Evolutionary conservation across 2,113 vertebrate genomes (phyloP).

Genomic region (Perca fluviatilis): DNA sequence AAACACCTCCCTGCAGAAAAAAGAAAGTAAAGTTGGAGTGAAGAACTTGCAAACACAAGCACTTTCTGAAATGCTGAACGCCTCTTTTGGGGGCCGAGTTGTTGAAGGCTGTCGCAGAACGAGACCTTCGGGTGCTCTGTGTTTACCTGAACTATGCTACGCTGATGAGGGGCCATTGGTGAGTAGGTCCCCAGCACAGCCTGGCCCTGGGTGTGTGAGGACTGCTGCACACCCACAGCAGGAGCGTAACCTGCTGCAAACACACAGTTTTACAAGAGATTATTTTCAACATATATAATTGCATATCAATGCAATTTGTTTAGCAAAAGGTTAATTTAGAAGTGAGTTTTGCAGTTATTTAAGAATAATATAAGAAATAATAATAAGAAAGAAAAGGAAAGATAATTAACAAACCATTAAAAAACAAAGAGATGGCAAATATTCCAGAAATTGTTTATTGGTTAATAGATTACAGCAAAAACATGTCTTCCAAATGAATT

Average conservation of each 20-base stretch:
- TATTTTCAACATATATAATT: conserved; percentile 36
- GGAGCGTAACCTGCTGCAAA: conserved; percentile 87
- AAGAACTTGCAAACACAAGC: conserved; percentile 20
- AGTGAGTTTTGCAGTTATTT: conserved; percentile 2
- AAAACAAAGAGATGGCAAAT: not conserved
- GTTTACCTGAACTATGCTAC: conserved; percentile 80
- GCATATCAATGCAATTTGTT: conserved; percentile 6
- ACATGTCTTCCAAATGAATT: not conserved
- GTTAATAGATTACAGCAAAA: not conserved
- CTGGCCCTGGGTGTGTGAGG: conserved; percentile 89
- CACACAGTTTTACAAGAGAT: conserved; percentile 17
- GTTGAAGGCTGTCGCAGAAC: not conserved
- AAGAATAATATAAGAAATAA: not conserved
- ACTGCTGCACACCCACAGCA: conserved; percentile 87
- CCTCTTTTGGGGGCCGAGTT: conserved; percentile 23
- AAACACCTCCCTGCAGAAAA: conserved; percentile 63
- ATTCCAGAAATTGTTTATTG: too few species aligned
- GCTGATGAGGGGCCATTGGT: conserved; percentile 90
- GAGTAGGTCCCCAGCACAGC: conserved; percentile 90
- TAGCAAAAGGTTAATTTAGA: not conserved
- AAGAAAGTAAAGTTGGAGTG: conserved; percentile 1
- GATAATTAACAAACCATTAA: not conserved
- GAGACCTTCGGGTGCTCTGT: conserved; percentile 29
- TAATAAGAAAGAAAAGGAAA: not conserved
- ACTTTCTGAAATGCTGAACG: conserved; percentile 32